These are phyloP conservation scores for Halcyon chelicuti DNA, from an alignment of 2,797 vertebrate species.

Conservation along the genomic window DNA sequence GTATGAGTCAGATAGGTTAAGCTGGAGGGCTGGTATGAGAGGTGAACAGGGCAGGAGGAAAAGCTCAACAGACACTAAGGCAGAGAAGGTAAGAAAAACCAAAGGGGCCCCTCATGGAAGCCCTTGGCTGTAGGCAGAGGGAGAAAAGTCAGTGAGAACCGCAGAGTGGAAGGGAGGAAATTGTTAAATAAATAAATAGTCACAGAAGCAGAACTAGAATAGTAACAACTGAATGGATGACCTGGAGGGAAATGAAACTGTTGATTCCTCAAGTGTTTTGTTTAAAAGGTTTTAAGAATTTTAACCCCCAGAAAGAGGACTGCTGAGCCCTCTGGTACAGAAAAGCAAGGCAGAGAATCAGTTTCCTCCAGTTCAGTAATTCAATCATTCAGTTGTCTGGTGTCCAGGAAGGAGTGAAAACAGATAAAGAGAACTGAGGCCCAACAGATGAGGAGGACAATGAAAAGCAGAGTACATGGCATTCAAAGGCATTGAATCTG, in stretches of 20 bases:
- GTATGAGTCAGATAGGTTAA: not conserved
- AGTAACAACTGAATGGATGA: not conserved
- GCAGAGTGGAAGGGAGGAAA: not conserved
- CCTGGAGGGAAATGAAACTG: not conserved
- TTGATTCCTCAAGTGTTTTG: not conserved
- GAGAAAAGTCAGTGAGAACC: not conserved
- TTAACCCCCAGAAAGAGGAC: not conserved
- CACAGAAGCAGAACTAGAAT: not conserved
- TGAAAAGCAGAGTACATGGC: not conserved
- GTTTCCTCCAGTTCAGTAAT: not conserved
- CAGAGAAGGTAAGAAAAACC: not conserved
- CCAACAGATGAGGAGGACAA: not conserved
- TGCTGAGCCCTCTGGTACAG: not conserved
- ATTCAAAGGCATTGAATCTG: not conserved
- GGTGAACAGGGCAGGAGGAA: not conserved
- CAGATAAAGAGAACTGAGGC: not conserved
- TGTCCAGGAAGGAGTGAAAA: not conserved
- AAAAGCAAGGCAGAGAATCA: not conserved
- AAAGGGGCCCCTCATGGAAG: not conserved
- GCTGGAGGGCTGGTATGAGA: not conserved
- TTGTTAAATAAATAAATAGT: not conserved
- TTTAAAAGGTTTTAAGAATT: not conserved
- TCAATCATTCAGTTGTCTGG: not conserved
- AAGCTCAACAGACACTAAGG: not conserved
- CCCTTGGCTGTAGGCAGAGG: not conserved